Evolutionary conservation across 2,797 vertebrate species (phyloP), one percentile per base, ranked within the genome.

Genomic region (Lophotriccus pileatus): DNA sequence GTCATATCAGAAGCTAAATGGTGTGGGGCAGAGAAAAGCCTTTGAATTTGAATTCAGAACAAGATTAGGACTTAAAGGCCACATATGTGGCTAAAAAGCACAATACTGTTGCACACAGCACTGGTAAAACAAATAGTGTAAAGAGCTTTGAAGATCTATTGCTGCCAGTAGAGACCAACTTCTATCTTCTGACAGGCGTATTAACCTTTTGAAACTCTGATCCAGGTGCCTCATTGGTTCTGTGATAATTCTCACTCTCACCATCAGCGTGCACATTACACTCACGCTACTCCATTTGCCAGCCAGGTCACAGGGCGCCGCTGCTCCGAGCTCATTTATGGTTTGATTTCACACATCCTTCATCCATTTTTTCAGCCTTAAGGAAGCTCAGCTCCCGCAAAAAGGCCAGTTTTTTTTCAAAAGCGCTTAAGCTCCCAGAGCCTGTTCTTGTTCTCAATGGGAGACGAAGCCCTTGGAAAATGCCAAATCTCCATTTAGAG

Each of bases 11-110:
- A 89, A 88, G 43, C 50, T 85, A 78, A 80, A 80, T 50, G 10
- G 43, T 62, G 43, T 47, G 58, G 28, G 36, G 46, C 67, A 95
- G 47, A n/a, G 72, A 74, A 75, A 93, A 89, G 20, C 36, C 91
- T 94, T 95, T 93, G 87, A 95, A 73, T 93, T 73, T 92, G 87
- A 78, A 41, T 58, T 43, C 47, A 91, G 84, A 88, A 73, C 6
- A 86, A 63, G 78, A 93, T 92, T 92, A 85, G 74, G 73, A 76
- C 34, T 63, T 87, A 21, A 93, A 81, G 67, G 73, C 63, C 69
- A 79, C 62, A n/a, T 72, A 28, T 14, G 17, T 4, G 3, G 58
- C 79, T 80, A 20, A 88, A 92, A 93, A 87, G 56, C 49, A 62
- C 62, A 69, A 58, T 56, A 44, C 14, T n/a, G 43, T 75, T 59